Base-by-base conservation (phyloP, 1,140 invertebrate genomes). In the Rhyzopertha dominica region DNA sequence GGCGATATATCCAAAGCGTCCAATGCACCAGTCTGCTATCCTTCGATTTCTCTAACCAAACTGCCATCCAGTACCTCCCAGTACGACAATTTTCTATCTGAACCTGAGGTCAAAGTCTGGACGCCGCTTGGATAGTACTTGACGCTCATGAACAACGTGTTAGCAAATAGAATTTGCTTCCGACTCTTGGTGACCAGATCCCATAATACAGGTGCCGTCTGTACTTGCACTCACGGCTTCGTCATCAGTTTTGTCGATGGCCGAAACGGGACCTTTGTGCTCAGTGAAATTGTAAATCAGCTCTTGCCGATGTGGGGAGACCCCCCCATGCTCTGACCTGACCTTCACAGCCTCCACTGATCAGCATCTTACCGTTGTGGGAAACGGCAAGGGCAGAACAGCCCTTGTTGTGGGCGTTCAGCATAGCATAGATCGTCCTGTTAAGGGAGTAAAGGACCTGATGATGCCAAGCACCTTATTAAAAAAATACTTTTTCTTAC, bases 141-240 rank as follows among this genome's bases (percentile, higher is more conserved):
- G 0, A 85, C 82, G 39, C 81, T 78, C 74, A 87, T 85, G 65
- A 93, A 94, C 61, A 94, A 74, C 1, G 90, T 95, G 64, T 91
- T 93, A 4, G 85, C 82, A 58, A 91, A 88, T 14, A 95, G 71
- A 37, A 93, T 83, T 61, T 90, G 82, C 10, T 84, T 82, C 12
- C 90, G 75, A 0, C 73, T 74, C 54, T 61, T 46, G 62, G 69
- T 84, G 77, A 74, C 69, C 3, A 93, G 73, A 59, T 93, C 84
- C 92, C 92, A 95, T 83, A 43, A 95, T 90, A 55, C 87, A 91
- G 5, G 87, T 88, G 13, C 92, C 91, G 71, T 95, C 92, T 0
- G 80, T 84, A 32, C 87, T 87, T 0, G 90, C 85, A 55, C 88
- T 91, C 1, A 91, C 83, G 1, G 89, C 85, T 65, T 90, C 82